A percentile compares a stretch with the other conserved stretches of the same genome.
Evolutionary conservation across 2,797 vertebrate species (phyloP).

Genomic region (Glyptemys insculpta): DNA sequence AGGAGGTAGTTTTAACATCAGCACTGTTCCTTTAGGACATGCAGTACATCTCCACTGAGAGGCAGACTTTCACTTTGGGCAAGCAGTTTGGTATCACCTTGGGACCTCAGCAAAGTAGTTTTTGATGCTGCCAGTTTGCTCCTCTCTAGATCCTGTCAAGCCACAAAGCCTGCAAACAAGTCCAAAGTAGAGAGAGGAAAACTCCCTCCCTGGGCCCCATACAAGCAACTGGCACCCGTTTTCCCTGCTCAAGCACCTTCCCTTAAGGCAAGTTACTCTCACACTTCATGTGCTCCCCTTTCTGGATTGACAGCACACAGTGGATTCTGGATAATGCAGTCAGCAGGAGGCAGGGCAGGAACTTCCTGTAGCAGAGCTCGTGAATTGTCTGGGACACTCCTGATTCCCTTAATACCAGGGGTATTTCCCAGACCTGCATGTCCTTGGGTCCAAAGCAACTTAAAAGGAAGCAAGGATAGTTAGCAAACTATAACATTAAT

Average conservation of each 20-base stretch:
- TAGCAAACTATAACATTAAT: not conserved
- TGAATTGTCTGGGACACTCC: not conserved
- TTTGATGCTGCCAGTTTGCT: not conserved
- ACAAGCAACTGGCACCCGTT: not conserved
- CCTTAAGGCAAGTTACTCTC: not conserved
- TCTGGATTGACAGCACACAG: not conserved
- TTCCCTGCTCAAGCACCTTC: not conserved
- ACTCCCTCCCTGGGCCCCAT: not conserved
- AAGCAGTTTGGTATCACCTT: not conserved
- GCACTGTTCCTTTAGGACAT: not conserved
- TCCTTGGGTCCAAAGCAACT: not conserved
- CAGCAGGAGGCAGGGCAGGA: not conserved
- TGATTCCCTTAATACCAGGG: not conserved
- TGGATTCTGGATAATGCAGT: not conserved
- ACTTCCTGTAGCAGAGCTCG: not conserved
- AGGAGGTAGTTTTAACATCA: not conserved
- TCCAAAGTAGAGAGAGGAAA: not conserved
- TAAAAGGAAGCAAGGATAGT: not conserved
- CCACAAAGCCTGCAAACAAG: not conserved
- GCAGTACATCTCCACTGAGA: not conserved
- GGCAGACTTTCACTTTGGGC: not conserved
- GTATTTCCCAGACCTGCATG: not conserved
- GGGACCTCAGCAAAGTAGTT: not conserved
- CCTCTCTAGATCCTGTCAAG: not conserved
- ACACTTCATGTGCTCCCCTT: accelerated